Evolutionary conservation across 2,113 vertebrate species (phyloP).

Genomic region (Pimephales promelas): DNA sequence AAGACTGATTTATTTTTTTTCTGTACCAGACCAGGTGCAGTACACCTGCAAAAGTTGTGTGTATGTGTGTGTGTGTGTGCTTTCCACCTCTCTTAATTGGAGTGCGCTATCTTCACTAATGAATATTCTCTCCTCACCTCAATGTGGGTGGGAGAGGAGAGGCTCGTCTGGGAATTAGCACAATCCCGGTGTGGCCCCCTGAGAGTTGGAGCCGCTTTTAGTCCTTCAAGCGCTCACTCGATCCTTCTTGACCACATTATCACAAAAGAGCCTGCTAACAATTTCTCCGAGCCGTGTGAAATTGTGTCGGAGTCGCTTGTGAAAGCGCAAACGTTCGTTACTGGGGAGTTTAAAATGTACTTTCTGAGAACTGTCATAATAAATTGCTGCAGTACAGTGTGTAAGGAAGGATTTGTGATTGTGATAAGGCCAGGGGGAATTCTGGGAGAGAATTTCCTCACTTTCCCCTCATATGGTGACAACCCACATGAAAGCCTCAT

Average conservation of each 20-base stretch:
- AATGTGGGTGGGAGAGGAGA: constrained; percentile 62
- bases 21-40: constrained; percentile 69
- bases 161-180: constrained; percentile 73
- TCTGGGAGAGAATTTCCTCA: constrained; percentile 21
- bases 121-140: constrained; percentile 67
- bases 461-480: constrained; percentile 11
- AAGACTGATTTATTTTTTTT: constrained; percentile 27
- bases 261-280: constrained; percentile 51
- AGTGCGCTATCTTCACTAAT: constrained; percentile 73
- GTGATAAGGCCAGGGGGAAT: neutral
- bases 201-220: constrained; percentile 53
- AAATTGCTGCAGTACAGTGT: neutral
- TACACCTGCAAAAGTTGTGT: constrained; percentile 69
- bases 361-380: constrained; percentile 19
- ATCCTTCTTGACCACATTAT: constrained; percentile 51
- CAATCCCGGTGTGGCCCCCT: constrained; percentile 59
- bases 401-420: neutral
- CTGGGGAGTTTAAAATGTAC: neutral
- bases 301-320: constrained; percentile 46
- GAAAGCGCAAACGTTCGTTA: neutral
- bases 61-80: constrained; percentile 30
- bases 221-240: constrained; percentile 52
- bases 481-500: constrained; percentile 25
- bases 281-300: constrained; percentile 55
- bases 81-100: constrained; percentile 74